These are phyloP conservation scores for Lanistes nyassanus DNA, from an alignment of 1,140 invertebrate genomes.

Conservation along the genomic window DNA sequence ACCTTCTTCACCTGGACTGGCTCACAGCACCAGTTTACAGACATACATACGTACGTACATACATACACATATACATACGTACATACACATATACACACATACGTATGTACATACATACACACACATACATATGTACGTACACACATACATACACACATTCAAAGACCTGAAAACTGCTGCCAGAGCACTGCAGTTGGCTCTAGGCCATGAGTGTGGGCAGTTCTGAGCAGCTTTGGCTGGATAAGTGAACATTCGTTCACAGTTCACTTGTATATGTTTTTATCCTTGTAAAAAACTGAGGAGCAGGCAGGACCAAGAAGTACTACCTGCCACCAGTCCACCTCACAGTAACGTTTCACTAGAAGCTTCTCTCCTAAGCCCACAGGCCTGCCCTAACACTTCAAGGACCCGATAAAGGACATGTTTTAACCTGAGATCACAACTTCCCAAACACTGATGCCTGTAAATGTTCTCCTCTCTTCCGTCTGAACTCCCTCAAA, in stretches of 20 bases:
- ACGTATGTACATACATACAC: not conserved
- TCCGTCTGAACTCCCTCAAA: no score
- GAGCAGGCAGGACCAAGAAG: not conserved
- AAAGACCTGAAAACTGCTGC: not conserved
- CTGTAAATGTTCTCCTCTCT: no score
- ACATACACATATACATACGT: not conserved
- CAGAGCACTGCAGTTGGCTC: not conserved
- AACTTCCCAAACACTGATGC: no score
- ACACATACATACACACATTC: not conserved
- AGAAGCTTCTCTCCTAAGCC: no score
- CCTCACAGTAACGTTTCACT: no score
- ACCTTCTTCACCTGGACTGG: not conserved
- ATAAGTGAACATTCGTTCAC: not conserved
- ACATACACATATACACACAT: not conserved
- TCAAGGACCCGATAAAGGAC: no score
- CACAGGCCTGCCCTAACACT: no score
- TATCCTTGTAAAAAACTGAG: not conserved
- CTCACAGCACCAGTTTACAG: not conserved
- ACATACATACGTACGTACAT: not conserved
- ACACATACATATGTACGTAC: not conserved
- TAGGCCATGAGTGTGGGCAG: no score
- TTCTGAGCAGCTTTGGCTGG: no score
- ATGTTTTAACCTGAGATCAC: no score
- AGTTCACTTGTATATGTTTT: not conserved
- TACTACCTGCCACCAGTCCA: not conserved